Evolutionary conservation across 2,888 invertebrate genomes (phyloP).

Genomic region (Metalampra italica): DNA sequence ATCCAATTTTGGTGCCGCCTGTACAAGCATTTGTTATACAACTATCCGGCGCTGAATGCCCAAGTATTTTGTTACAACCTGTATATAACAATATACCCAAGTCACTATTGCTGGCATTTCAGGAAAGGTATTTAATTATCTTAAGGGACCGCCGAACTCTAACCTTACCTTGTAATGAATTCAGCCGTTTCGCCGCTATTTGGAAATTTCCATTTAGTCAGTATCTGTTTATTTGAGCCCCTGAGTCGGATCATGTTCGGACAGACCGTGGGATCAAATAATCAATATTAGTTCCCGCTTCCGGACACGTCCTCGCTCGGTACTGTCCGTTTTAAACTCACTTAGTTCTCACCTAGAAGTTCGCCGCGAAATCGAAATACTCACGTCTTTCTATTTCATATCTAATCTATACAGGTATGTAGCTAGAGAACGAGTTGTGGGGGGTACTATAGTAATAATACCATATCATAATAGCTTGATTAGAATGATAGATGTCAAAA

Average conservation of each 20-base stretch:
- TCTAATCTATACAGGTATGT: too few species aligned
- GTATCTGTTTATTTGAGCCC: constrained; percentile 10
- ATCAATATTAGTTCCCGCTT: constrained; percentile 14
- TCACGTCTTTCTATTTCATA: too few species aligned
- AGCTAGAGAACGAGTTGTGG: too few species aligned
- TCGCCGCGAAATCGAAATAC: too few species aligned
- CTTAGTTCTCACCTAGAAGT: not conserved
- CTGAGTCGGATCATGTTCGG: constrained; percentile 10
- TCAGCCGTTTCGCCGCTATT: constrained; percentile 8
- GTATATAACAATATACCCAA: not conserved
- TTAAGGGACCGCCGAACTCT: constrained; percentile 13
- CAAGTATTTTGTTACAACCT: too few species aligned
- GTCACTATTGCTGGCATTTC: not conserved
- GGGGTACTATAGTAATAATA: too few species aligned
- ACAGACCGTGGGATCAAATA: not conserved
- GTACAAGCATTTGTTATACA: too few species aligned
- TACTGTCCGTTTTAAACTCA: not conserved
- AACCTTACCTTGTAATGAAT: constrained; percentile 14
- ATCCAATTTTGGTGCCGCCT: too few species aligned
- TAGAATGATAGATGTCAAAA: too few species aligned
- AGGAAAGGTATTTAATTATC: constrained; percentile 12
- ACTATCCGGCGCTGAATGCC: too few species aligned
- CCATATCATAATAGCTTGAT: too few species aligned
- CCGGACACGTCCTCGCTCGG: constrained; percentile 8
- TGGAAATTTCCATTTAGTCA: constrained; percentile 17